These are phyloP conservation scores for Illadopsis cleaveri DNA, from an alignment of 2,113 vertebrate genomes.

Conservation along the genomic window DNA sequence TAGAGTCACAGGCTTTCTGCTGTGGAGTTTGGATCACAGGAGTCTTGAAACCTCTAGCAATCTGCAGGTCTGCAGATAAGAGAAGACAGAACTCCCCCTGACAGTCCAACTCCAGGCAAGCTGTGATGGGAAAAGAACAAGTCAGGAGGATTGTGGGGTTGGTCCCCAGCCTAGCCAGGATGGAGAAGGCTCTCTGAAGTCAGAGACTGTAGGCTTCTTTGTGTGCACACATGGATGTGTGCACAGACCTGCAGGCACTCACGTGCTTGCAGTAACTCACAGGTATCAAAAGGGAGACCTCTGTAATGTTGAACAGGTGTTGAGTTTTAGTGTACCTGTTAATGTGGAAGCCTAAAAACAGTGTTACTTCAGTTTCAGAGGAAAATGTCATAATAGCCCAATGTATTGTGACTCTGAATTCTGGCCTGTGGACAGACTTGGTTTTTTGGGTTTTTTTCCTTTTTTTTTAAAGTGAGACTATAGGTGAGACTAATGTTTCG, in stretches of 20 bases:
- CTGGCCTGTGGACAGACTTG: background rate
- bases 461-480: background rate
- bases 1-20: background rate
- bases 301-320: background rate
- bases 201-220: background rate
- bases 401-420: background rate
- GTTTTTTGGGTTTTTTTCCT: background rate
- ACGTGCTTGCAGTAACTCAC: fast-evolving
- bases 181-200: background rate
- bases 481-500: background rate
- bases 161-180: background rate
- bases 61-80: background rate
- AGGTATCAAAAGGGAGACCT: background rate
- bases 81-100: background rate
- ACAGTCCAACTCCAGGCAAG: background rate
- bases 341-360: background rate
- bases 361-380: background rate
- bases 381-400: background rate
- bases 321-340: background rate
- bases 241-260: background rate
- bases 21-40: background rate
- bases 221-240: fast-evolving
- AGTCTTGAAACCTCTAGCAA: background rate
- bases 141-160: background rate
- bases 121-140: background rate